Evolutionary conservation across 2,888 invertebrate genomes (phyloP).

Genomic region (Psococerastis gibbosa): DNA sequence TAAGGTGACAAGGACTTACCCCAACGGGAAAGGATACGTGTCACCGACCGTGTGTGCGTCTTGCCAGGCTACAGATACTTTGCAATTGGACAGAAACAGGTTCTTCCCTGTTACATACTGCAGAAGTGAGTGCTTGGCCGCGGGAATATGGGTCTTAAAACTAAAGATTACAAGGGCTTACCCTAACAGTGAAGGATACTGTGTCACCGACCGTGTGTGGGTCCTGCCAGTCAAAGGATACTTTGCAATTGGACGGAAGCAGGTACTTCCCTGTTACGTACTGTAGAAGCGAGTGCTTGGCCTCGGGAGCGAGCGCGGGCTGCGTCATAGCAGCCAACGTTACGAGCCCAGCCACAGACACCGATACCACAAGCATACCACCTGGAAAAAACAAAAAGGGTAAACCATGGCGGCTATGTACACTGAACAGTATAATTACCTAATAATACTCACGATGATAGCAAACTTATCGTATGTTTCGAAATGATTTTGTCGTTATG

Average conservation of each 20-base stretch:
- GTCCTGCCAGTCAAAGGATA: slow-evolving; percentile 80
- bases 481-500: no score
- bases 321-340: slow-evolving; percentile 83
- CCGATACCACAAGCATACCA: slow-evolving; percentile 78
- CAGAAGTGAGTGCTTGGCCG: slow-evolving; percentile 71
- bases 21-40: slow-evolving; percentile 78
- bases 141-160: no score
- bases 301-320: slow-evolving; percentile 74
- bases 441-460: no score
- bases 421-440: no score
- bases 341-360: slow-evolving; percentile 73
- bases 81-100: slow-evolving; percentile 70
- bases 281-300: slow-evolving; percentile 71
- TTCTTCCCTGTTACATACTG: slow-evolving; percentile 88
- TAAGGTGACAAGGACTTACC: no score
- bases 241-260: slow-evolving; percentile 69
- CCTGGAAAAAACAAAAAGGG: slow-evolving; percentile 29
- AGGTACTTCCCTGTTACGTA: slow-evolving; percentile 85
- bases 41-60: slow-evolving; percentile 79
- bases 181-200: slow-evolving; percentile 69
- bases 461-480: no score
- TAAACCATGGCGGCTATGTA: no score
- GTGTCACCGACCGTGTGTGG: slow-evolving; percentile 79
- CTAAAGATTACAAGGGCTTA: no score
- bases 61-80: slow-evolving; percentile 75